Conservation (phyloP, 2,888 invertebrate species). For the Baccha elongata region DNA sequence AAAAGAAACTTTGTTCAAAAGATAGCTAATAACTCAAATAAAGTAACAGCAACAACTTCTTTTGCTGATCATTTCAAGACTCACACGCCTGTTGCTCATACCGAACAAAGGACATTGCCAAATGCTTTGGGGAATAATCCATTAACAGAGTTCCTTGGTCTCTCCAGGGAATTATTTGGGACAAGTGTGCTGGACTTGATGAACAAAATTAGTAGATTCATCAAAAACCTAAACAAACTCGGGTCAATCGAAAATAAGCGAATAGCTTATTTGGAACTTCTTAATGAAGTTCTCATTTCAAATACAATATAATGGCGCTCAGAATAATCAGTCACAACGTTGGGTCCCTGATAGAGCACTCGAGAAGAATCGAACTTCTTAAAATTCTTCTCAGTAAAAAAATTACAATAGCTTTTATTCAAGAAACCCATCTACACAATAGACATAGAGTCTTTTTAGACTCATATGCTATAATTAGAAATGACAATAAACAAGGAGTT, state of each 20-base stretch:
- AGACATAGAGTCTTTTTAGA: neutral
- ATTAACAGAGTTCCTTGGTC: neutral
- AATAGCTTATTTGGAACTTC: neutral
- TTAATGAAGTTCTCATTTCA: neutral
- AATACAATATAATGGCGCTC: neutral
- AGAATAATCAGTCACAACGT: neutral
- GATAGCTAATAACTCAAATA: neutral
- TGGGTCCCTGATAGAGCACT: constrained; percentile 1
- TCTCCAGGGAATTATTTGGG: neutral
- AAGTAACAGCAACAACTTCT: neutral
- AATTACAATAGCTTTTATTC: neutral
- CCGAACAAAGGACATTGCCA: neutral
- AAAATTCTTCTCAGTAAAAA: neutral
- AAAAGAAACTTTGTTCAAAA: neutral
- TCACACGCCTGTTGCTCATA: neutral
- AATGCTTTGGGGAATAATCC: too few relatives aligned
- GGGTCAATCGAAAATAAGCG: neutral
- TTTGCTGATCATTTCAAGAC: neutral
- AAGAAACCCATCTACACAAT: neutral
- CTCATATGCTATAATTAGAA: neutral
- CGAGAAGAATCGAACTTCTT: neutral
- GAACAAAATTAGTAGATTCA: neutral
- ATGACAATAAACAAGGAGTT: neutral
- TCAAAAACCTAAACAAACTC: neutral
- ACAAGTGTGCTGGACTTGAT: neutral